Evolutionary conservation across 2,888 invertebrate genomes (phyloP).

Genomic region (Tetrapedia diversipes): DNA sequence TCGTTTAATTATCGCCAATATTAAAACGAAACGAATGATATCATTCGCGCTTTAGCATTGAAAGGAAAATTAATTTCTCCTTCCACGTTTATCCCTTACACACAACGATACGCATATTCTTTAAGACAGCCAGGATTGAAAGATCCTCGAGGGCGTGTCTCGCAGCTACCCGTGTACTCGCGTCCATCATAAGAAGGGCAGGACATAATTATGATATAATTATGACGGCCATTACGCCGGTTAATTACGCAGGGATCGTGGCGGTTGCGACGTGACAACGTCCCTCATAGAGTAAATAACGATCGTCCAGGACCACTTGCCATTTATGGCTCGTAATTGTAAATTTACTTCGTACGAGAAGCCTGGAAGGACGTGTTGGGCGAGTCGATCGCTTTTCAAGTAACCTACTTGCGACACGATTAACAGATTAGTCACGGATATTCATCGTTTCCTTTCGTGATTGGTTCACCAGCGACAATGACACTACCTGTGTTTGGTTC

Average conservation of each 20-base stretch:
- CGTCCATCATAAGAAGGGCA: slow-evolving; percentile 8
- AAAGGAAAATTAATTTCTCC: slow-evolving; percentile 31
- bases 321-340: slow-evolving; percentile 42
- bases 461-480: neutral
- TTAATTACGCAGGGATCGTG: slow-evolving; percentile 50
- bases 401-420: neutral
- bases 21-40: no score
- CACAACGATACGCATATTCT: slow-evolving; percentile 32
- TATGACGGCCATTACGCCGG: slow-evolving; percentile 47
- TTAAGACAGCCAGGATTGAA: slow-evolving; percentile 30
- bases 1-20: no score
- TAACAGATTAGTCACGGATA: neutral
- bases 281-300: slow-evolving; percentile 23
- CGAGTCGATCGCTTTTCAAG: slow-evolving; percentile 9
- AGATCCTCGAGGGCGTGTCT: slow-evolving; percentile 42
- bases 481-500: neutral
- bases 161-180: slow-evolving; percentile 26
- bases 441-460: neutral
- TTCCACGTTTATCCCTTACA: slow-evolving; percentile 13
- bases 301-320: slow-evolving; percentile 17
- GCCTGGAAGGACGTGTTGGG: slow-evolving; percentile 2
- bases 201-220: slow-evolving; percentile 57
- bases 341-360: slow-evolving; percentile 34
- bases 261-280: slow-evolving; percentile 20
- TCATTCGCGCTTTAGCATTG: slow-evolving; percentile 21